phyloP scores from a whole-genome alignment of 1,140 invertebrate species.

The Frieseomelitta varia region DNA sequence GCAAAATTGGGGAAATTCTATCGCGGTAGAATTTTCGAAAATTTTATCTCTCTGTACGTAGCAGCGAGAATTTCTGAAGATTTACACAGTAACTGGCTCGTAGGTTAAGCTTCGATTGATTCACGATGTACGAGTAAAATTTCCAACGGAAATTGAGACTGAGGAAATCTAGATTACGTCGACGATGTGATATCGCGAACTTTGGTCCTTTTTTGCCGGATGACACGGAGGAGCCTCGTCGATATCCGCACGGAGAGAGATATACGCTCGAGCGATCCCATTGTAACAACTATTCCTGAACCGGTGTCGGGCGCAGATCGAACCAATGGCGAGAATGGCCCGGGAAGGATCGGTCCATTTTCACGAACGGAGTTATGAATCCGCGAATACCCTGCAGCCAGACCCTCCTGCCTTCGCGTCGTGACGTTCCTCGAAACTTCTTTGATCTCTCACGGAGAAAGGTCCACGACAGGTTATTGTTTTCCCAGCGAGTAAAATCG shows the following conservation, averaged over 20 bases:
- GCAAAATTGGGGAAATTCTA: too few species aligned
- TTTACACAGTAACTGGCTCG: too few species aligned
- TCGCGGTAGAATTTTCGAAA: too few species aligned
- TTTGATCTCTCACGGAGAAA: not conserved
- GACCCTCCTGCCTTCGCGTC: too few species aligned
- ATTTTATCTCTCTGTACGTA: too few species aligned
- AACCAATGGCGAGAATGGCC: slow-evolving; percentile 55
- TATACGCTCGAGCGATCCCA: slow-evolving; percentile 65
- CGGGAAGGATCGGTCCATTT: slow-evolving; percentile 56
- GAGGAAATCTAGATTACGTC: slow-evolving; percentile 1
- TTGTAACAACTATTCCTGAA: slow-evolving; percentile 48
- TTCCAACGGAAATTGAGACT: not conserved
- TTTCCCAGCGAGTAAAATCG: not conserved
- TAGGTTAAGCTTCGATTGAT: too few species aligned
- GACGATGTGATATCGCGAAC: not conserved
- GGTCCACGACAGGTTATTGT: not conserved
- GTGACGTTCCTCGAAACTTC: not conserved
- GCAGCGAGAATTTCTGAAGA: too few species aligned
- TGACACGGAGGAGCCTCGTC: slow-evolving; percentile 35
- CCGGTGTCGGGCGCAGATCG: slow-evolving; percentile 21
- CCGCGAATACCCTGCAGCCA: slow-evolving; percentile 4
- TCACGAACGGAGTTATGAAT: slow-evolving; percentile 56
- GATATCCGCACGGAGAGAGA: slow-evolving; percentile 57
- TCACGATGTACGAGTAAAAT: not conserved
- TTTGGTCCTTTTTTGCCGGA: slow-evolving; percentile 40